These are phyloP conservation scores for Gopherus flavomarginatus DNA, from an alignment of 2,113 vertebrate genomes.

Conservation along the genomic window DNA sequence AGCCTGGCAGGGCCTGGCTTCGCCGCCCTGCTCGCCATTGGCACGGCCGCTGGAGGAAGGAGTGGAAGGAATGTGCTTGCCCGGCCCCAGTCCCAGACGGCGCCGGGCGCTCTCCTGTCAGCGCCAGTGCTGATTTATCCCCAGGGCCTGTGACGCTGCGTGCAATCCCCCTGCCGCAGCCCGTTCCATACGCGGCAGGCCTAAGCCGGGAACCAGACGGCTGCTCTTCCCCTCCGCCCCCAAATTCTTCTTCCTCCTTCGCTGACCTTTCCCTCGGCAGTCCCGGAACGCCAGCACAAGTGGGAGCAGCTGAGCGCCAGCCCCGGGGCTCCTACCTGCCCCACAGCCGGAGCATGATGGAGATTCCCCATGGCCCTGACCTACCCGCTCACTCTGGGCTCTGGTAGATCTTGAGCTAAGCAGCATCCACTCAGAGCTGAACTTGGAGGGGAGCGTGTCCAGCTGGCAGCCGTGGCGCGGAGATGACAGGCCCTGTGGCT, in stretches of 20 bases:
- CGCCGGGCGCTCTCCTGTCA: neutral
- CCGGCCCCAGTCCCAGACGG: neutral
- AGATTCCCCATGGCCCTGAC: neutral
- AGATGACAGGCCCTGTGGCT: neutral
- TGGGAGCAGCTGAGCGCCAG: neutral
- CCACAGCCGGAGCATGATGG: neutral
- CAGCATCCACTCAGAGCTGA: neutral
- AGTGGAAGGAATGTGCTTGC: conserved; percentile 25
- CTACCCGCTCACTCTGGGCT: neutral
- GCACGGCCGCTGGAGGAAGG: neutral
- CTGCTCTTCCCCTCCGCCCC: neutral
- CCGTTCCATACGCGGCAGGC: neutral
- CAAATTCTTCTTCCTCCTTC: neutral
- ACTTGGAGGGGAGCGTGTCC: neutral
- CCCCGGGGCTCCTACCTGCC: neutral
- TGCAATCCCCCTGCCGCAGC: neutral
- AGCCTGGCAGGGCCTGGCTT: neutral
- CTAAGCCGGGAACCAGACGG: conserved; percentile 15
- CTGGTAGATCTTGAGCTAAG: neutral
- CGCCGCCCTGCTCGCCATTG: neutral
- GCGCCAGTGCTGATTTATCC: neutral
- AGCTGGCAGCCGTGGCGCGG: neutral
- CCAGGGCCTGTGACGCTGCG: neutral
- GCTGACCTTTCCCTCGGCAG: conserved; percentile 6
- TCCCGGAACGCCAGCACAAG: neutral